Evolutionary conservation across 2,888 invertebrate species (phyloP), one percentile per base, ranked within the genome.

Genomic region (Pycnomerus fuliginosus): DNA sequence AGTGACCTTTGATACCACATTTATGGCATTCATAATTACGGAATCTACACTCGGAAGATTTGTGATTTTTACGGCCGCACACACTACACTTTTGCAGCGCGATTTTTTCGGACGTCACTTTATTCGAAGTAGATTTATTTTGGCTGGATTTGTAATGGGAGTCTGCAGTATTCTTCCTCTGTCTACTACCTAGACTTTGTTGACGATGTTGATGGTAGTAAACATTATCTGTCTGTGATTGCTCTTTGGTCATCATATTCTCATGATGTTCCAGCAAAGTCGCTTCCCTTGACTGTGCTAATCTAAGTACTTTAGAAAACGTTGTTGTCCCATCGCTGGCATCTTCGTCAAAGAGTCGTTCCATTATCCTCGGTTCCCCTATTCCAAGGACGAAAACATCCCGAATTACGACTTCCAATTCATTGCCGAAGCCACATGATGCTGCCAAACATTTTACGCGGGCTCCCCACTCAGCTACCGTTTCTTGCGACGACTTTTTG

Each of bases 371-470:
- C 8, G 12, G 14, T 12, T 25, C 13, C 7, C 16, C 14, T 10
- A 36, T 25, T 15, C 27, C 36, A n/a, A 36, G 4, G 12, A 36
- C 28, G 12, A 36, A 36, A 25, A 27, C 16, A 12, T 36, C 36
- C 5, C 36, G 23, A 24, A 36, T 36, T 13, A 27, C 27, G 8
- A 27, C 20, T 10, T 36, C 28, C n/a, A 16, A n/a, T 23, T 36
- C 36, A 1, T 14, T 8, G 13, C 36, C 16, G 16, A 27, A 36
- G n/a, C 24, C 24, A 27, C 36, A 36, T n/a, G 36, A n/a, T 8
- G 27, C 28, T 15, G 27, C 36, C 13, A 36, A 8, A 8, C 27
- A 16, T 14, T 27, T 27, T 8, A 36, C 20, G n/a, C 27, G 14
- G 8, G 36, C 13, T 12, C n/a, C 17, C 27, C 36, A 27, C 16